A percentile compares a stretch with the other conserved stretches of the same genome.
phyloP scores from a whole-genome alignment of 2,888 invertebrate genomes.

The Orchestes rusci region DNA sequence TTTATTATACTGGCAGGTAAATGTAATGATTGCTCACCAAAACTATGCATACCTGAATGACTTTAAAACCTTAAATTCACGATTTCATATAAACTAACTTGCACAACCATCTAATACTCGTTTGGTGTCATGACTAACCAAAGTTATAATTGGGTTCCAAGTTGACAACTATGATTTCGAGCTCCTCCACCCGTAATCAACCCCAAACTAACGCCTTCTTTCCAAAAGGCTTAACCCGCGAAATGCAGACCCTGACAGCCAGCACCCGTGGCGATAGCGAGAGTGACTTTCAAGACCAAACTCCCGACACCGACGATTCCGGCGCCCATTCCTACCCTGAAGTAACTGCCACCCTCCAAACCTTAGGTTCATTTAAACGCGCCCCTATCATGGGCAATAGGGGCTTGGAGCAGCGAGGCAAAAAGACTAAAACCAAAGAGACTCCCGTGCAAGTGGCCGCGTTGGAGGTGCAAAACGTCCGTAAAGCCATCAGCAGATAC shows the following conservation, averaged over 20 bases:
- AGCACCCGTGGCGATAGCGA: slow-evolving; percentile 57
- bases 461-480: slow-evolving; percentile 91
- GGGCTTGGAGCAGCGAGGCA: slow-evolving; percentile 54
- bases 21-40: no score
- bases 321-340: slow-evolving; percentile 49
- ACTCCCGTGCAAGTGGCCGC: slow-evolving; percentile 69
- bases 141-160: no score
- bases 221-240: slow-evolving; percentile 38
- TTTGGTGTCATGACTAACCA: no score
- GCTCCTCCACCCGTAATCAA: slow-evolving; percentile 18
- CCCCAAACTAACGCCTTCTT: neutral
- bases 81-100: no score
- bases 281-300: slow-evolving; percentile 61
- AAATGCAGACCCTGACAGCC: slow-evolving; percentile 45
- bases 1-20: no score
- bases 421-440: slow-evolving; percentile 49
- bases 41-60: no score
- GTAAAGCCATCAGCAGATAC: slow-evolving; percentile 88
- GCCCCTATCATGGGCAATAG: slow-evolving; percentile 55
- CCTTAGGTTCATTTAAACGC: slow-evolving; percentile 50
- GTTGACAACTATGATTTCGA: no score
- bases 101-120: no score
- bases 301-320: slow-evolving; percentile 69
- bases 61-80: no score
- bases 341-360: slow-evolving; percentile 41